These are phyloP conservation scores for Grammomys surdaster DNA, from an alignment of 2,113 vertebrate species.

Conservation along the genomic window DNA sequence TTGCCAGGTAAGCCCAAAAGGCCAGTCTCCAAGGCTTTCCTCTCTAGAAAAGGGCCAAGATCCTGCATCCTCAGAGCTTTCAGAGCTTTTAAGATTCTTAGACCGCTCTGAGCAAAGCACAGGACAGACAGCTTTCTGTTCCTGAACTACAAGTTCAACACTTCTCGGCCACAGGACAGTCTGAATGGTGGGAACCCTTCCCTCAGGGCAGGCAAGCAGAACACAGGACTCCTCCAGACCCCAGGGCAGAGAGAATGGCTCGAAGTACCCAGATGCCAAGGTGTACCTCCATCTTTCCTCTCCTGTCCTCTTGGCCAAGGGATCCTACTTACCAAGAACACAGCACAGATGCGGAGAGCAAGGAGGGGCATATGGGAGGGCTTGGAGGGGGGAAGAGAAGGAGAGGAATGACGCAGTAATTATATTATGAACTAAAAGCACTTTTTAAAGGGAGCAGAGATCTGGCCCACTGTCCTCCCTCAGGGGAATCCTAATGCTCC, in stretches of 20 bases:
- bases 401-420: neutral
- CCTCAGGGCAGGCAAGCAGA: neutral
- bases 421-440: neutral
- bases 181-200: neutral
- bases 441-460: neutral
- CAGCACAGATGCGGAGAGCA: neutral
- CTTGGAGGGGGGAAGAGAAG: too few relatives aligned
- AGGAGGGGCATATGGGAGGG: neutral
- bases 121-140: neutral
- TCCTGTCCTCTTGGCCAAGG: neutral
- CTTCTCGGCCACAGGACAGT: neutral
- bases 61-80: neutral
- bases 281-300: neutral
- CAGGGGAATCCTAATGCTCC: neutral
- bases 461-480: neutral
- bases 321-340: neutral
- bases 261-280: neutral
- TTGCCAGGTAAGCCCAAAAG: neutral
- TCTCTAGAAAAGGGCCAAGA: neutral
- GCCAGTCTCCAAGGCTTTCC: neutral
- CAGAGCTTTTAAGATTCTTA: neutral
- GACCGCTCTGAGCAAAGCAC: neutral
- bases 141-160: neutral
- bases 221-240: neutral
- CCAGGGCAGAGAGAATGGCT: neutral